Evolutionary conservation across 2,797 vertebrate species (phyloP).

Genomic region (Uromys caudimaculatus): DNA sequence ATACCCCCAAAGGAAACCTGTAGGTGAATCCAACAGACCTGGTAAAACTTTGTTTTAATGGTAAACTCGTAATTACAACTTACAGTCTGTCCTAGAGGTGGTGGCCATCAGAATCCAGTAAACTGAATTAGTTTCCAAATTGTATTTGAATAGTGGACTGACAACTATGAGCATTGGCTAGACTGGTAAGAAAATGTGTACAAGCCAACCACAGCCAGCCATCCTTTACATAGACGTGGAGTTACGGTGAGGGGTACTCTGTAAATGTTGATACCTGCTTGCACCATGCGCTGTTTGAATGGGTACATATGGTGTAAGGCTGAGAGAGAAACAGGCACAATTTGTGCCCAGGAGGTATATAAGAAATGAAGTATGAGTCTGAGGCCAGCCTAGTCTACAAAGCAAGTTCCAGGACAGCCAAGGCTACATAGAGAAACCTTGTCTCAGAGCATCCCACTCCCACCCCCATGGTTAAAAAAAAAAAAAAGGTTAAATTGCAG

Average conservation of each 20-base stretch:
- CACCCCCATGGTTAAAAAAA: neutral
- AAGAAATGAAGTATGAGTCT: neutral
- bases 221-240: neutral
- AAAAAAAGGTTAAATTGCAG: neutral
- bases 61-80: neutral
- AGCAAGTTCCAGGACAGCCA: neutral
- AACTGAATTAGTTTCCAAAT: slow-evolving; percentile 64
- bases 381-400: neutral
- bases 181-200: neutral
- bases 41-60: slow-evolving; percentile 1
- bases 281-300: neutral
- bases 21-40: neutral
- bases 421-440: neutral
- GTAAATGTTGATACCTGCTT: neutral
- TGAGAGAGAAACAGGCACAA: neutral
- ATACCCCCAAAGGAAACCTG: neutral
- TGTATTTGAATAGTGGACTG: neutral
- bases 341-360: neutral
- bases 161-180: neutral
- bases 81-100: neutral
- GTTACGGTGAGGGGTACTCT: neutral
- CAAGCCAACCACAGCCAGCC: neutral
- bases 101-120: slow-evolving; percentile 1
- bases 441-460: neutral
- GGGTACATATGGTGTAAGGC: neutral